These are phyloP conservation scores for Elymnias hypermnestra DNA, from an alignment of 1,140 invertebrate genomes.

Conservation along the genomic window DNA sequence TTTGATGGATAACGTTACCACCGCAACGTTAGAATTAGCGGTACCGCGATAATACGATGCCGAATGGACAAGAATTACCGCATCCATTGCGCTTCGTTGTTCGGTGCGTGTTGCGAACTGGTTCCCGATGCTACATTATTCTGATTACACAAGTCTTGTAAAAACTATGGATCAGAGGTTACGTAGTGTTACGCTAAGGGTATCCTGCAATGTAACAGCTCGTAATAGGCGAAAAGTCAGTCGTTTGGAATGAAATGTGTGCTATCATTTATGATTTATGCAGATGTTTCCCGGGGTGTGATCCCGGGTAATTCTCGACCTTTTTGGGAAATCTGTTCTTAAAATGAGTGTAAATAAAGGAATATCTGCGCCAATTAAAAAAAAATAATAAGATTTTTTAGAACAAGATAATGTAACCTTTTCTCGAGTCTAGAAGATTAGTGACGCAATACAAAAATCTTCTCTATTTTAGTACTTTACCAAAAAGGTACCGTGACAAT, in stretches of 20 bases:
- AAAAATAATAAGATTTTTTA: too few species aligned
- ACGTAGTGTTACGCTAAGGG: slow-evolving; percentile 29
- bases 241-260: background rate
- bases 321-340: too few species aligned
- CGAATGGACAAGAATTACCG: slow-evolving; percentile 11
- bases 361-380: too few species aligned
- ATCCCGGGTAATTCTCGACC: too few species aligned
- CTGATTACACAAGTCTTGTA: slow-evolving; percentile 36
- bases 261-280: too few species aligned
- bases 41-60: background rate
- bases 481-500: too few species aligned
- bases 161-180: slow-evolving; percentile 35
- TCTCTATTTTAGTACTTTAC: too few species aligned
- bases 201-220: slow-evolving; percentile 22
- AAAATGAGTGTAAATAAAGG: too few species aligned
- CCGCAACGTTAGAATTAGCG: background rate
- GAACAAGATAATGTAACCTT: too few species aligned
- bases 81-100: slow-evolving; percentile 23
- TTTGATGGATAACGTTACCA: background rate
- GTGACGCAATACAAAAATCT: too few species aligned
- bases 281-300: too few species aligned
- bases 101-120: slow-evolving; percentile 27
- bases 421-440: too few species aligned
- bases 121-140: slow-evolving; percentile 43
- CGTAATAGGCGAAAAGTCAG: slow-evolving; percentile 20